These are phyloP conservation scores for Loriculus beryllinus DNA, from an alignment of 2,797 vertebrate species.

Conservation along the genomic window DNA sequence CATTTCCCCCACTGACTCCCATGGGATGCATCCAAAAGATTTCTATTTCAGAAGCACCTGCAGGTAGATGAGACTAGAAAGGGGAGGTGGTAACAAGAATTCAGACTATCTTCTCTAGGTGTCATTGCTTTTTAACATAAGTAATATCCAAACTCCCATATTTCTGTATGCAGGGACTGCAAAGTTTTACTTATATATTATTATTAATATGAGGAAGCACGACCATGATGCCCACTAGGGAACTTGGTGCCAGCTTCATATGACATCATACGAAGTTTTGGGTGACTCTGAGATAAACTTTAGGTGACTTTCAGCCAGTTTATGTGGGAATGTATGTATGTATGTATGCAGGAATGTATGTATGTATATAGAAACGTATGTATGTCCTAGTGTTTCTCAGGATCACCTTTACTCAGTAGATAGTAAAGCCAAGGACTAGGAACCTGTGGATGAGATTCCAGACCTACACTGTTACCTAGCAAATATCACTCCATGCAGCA, in stretches of 20 bases:
- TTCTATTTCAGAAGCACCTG: slow-evolving; percentile 54
- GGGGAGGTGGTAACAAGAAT: slow-evolving; percentile 1
- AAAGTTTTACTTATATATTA: neutral
- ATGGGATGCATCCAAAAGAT: slow-evolving; percentile 51
- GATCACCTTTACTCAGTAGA: too few species aligned
- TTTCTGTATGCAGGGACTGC: neutral
- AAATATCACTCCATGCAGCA: neutral
- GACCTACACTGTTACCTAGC: neutral
- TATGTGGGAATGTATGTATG: neutral
- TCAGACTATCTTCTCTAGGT: neutral
- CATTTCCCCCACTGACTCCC: slow-evolving; percentile 20
- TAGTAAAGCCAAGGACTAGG: neutral
- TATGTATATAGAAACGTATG: neutral
- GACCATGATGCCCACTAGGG: neutral
- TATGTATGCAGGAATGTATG: neutral
- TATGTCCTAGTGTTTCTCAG: neutral
- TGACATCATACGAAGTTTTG: neutral
- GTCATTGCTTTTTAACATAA: neutral
- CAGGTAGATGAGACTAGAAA: slow-evolving; percentile 31
- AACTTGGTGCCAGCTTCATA: neutral
- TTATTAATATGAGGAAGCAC: neutral
- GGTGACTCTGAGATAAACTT: neutral
- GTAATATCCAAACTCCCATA: neutral
- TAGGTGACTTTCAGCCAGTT: neutral
- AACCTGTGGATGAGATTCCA: neutral